Conservation (phyloP, 2,113 vertebrate genomes). For the Cryptotis parvus region DNA sequence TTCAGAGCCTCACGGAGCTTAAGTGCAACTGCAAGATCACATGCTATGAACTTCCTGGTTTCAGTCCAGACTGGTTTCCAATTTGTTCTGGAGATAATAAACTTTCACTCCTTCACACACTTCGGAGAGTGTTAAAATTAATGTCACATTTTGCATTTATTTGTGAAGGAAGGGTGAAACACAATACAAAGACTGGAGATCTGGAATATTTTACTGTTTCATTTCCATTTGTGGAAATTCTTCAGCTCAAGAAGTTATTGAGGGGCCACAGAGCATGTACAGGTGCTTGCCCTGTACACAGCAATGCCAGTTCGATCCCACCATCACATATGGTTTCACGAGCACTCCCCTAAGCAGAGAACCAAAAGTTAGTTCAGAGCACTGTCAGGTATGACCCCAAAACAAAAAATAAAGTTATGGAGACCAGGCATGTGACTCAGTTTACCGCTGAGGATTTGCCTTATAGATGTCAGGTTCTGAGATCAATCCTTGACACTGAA, state of each 20-base stretch:
- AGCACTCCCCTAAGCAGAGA: too few relatives aligned
- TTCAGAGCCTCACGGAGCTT: background rate
- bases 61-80: slow-evolving; percentile 10
- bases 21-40: background rate
- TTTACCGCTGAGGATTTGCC: too few relatives aligned
- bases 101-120: background rate
- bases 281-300: too few relatives aligned
- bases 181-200: background rate
- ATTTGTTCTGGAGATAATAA: background rate
- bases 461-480: too few relatives aligned
- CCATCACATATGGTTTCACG: too few relatives aligned
- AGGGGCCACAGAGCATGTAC: too few relatives aligned
- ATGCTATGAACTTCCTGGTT: background rate
- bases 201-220: background rate
- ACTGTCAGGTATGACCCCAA: too few relatives aligned
- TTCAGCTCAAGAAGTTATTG: slow-evolving; percentile 1
- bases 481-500: too few relatives aligned
- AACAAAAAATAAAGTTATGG: too few relatives aligned
- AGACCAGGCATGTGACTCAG: too few relatives aligned
- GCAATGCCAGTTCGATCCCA: too few relatives aligned
- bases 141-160: background rate
- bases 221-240: slow-evolving; percentile 44
- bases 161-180: background rate
- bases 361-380: too few relatives aligned
- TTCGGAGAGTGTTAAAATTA: background rate